Evolutionary conservation across 2,113 vertebrate genomes (phyloP), one percentile per base, ranked within the genome.

Genomic region (Sialia sialis): DNA sequence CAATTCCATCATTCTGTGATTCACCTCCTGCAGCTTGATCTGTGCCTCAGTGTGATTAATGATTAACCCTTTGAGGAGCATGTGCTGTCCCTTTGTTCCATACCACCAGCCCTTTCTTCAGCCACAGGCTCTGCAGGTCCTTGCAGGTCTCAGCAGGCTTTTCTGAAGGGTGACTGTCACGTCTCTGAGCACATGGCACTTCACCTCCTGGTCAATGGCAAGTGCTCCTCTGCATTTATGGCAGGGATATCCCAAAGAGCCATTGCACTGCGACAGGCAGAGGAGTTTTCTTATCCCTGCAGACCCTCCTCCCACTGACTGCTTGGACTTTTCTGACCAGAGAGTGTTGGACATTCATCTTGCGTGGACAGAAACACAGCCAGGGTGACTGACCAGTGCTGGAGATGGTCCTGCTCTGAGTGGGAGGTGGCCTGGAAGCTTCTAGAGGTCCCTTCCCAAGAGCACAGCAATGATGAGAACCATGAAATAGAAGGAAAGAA

Each of bases 261-360:
- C 34, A 22, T 8, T 43, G 55, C 48, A 30, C 29, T 75, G 46
- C 26, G 54, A 6, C 21, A 26, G 18, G 15, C 76, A 39, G 36
- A 68, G 63, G 16, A 41, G 62, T 56, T 48, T 73, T 27, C 16
- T 52, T 11, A 22, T 18, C 15, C 32, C 4, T 4, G 34, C 83
- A 54, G 34, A 11, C 26, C 22, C 22, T 32, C 3, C 39, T 73
- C 32, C 30, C 34, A 25, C 43, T 15, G 44, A 41, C 13, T 89
- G 18, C 46, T 29, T 29, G 70, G 60, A 46, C 11, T 15, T 34
- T 83, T 48, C 1, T 4, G 52, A 32, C 44, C 52, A 77, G 19
- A 38, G 32, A 15, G 11, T 18, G 27, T 5, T 69, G n/a, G 30
- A 11, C 25, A 10, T 3, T 26, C 0, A 0, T 49, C 22, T 32